Percentiles rank a stretch among this genome's conserved stretches.
Conservation (phyloP, 2,797 vertebrate species). For the Phrynocephalus guinanensis region DNA sequence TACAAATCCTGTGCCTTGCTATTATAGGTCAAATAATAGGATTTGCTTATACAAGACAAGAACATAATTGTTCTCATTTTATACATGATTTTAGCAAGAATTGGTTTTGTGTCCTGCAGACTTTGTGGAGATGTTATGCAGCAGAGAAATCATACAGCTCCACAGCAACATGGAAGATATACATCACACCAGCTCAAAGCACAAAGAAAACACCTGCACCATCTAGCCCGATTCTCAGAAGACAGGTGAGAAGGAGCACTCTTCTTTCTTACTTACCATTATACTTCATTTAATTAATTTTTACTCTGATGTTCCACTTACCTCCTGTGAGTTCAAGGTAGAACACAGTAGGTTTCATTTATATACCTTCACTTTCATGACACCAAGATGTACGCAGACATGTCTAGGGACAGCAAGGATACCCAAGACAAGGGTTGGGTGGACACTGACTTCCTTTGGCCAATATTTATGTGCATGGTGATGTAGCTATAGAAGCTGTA, state of each 20-base stretch:
- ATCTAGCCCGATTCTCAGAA: conserved; percentile 80
- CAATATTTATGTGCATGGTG: no score
- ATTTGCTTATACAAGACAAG: not conserved
- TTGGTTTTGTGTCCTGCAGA: conserved; percentile 73
- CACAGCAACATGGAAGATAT: conserved; percentile 89
- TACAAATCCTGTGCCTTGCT: not conserved
- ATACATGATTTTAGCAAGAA: not conserved
- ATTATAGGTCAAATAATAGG: not conserved
- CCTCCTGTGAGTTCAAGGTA: not conserved
- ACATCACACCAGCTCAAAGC: conserved; percentile 77
- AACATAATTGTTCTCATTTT: not conserved
- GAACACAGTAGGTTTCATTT: not conserved
- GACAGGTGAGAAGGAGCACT: conserved; percentile 73
- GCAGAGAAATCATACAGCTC: conserved; percentile 85
- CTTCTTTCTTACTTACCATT: not conserved
- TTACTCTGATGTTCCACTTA: not conserved
- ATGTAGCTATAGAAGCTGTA: no score
- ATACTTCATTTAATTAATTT: no score
- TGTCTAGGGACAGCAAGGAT: not conserved
- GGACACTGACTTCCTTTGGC: no score
- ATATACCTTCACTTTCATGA: not conserved
- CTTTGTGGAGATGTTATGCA: conserved; percentile 90
- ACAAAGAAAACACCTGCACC: conserved; percentile 73
- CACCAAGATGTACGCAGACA: not conserved
- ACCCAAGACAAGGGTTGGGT: not conserved